phyloP scores from a whole-genome alignment of 2,113 vertebrate species.

The Anseranas semipalmata region DNA sequence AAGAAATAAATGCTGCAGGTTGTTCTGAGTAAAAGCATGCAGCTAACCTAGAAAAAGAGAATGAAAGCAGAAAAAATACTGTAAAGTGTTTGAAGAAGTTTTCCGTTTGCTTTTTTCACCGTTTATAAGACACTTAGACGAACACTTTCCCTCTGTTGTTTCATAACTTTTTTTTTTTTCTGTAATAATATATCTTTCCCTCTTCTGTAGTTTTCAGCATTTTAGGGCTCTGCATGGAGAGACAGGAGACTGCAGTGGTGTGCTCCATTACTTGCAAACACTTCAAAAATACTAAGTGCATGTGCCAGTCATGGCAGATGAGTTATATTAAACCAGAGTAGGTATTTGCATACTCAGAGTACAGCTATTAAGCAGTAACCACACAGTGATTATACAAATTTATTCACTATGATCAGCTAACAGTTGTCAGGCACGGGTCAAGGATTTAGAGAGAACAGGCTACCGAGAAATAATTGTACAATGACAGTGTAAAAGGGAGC shows the following conservation, averaged over 20 bases:
- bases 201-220: not conserved
- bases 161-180: not conserved
- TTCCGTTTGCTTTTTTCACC: not conserved
- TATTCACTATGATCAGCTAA: constrained; percentile 21
- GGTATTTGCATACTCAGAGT: constrained; percentile 21
- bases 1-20: not conserved
- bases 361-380: constrained; percentile 46
- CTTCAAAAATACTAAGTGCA: not conserved
- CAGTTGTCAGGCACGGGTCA: constrained; percentile 44
- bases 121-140: not conserved
- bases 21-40: not conserved
- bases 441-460: not conserved
- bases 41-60: not conserved
- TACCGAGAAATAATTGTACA: constrained; percentile 22
- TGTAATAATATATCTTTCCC: not conserved
- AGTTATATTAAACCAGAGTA: not conserved
- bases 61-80: not conserved
- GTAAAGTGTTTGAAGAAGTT: not conserved
- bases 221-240: not conserved
- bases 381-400: constrained; percentile 30
- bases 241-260: not conserved
- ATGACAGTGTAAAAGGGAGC: not conserved
- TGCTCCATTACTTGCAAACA: not conserved
- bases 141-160: not conserved
- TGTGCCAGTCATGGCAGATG: not conserved